Evolutionary conservation across 2,113 vertebrate species (phyloP).

Genomic region (Nothocercus julius): DNA sequence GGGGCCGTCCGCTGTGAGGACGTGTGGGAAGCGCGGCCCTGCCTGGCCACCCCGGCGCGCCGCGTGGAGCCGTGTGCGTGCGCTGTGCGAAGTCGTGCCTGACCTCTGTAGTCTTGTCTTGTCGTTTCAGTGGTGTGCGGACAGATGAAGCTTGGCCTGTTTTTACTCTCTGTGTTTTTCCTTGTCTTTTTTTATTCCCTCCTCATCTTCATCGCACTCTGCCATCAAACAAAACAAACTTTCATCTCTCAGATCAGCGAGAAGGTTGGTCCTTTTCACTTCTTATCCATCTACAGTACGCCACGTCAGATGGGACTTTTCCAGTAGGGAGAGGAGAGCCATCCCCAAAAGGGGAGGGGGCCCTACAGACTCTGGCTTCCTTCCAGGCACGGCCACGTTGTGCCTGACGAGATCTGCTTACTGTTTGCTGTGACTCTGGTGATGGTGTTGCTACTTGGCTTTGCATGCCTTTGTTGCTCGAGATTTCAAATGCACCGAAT

Average conservation of each 20-base stretch:
- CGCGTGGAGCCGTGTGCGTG: slow-evolving; percentile 42
- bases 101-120: slow-evolving; percentile 79
- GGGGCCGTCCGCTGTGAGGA: not conserved
- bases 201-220: slow-evolving; percentile 93
- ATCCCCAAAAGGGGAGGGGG: slow-evolving; percentile 71
- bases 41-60: not conserved
- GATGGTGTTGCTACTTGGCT: slow-evolving; percentile 58
- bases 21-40: not conserved
- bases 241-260: slow-evolving; percentile 99
- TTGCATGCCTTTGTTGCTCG: slow-evolving; percentile 69
- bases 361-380: slow-evolving; percentile 61
- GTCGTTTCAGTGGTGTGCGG: slow-evolving; percentile 83
- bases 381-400: slow-evolving; percentile 69
- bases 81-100: slow-evolving; percentile 53
- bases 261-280: slow-evolving; percentile 99
- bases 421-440: slow-evolving; percentile 67
- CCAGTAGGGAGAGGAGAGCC: slow-evolving; percentile 82
- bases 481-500: slow-evolving; percentile 34
- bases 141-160: slow-evolving; percentile 95
- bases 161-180: slow-evolving; percentile 99
- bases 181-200: slow-evolving; percentile 91
- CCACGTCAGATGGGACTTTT: slow-evolving; percentile 83
- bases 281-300: slow-evolving; percentile 85
- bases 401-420: slow-evolving; percentile 63
- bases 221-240: slow-evolving; percentile 93